Evolutionary conservation across 2,888 invertebrate genomes (phyloP), one percentile per base, ranked within the genome.

Genomic region (Linnaemya tessellans): DNA sequence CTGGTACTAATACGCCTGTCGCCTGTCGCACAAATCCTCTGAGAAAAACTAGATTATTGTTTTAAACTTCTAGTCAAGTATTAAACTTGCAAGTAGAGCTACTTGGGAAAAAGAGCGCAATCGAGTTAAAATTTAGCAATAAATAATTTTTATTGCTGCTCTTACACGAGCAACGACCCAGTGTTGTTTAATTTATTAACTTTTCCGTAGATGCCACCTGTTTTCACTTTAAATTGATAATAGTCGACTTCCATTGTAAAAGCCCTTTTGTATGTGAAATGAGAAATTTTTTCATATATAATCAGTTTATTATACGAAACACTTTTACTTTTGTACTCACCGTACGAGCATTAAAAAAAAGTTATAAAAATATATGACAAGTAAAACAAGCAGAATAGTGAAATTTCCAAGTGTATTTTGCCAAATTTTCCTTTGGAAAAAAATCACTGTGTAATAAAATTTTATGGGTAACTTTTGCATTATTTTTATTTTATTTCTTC

Each of bases 311-410:
- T 15, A 41, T 56, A 65, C 49, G 30, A 56, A 77, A 46, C 46
- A 77, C 56, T 67, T 77, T 77, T 67, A 67, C 77, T 78, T 68
- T 58, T 78, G 9, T 11, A n/a, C 3, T 77, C 46, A 58, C 5
- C 3, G 30, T 30, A 30, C 5, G n/a, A 58, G n/a, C 11, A 58
- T 56, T 51, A 1, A 56, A 25, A 70, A n/a, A 56, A 58, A n/a
- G n/a, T 11, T 35, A 18, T 49, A 60, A 46, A 35, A 60, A 1
- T 20, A 30, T 15, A 49, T 49, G 49, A 9, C 8, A 46, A 35
- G 20, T 49, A 15, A 73, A 49, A 73, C 38, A 54, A 73, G 13
- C 20, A 15, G n/a, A 30, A 49, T 46, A 38, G 43, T 56, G 65
- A 56, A 67, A 56, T 67, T 58, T 67, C 3, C 56, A 46, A 49